Conservation (phyloP, 2,797 vertebrate genomes). For the Lophius americanus region DNA sequence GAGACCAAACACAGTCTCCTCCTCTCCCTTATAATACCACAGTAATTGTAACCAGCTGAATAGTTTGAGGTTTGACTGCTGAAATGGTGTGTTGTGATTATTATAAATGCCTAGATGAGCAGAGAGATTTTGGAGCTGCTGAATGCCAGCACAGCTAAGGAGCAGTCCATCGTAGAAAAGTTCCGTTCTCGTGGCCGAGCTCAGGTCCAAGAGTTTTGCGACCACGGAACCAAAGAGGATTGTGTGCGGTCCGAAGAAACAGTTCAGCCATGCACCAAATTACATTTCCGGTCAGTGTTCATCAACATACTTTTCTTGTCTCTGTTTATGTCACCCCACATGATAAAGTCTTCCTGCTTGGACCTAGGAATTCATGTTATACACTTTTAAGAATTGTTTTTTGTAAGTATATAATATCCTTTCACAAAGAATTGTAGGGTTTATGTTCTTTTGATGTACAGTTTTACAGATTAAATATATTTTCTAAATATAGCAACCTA, state of each 20-base stretch:
- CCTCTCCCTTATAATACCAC: background rate
- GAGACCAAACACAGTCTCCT: background rate
- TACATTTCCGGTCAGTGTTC: constrained; percentile 90
- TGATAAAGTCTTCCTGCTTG: background rate
- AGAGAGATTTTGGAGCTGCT: constrained; percentile 94
- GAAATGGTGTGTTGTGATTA: background rate
- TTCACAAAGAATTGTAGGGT: too few relatives aligned
- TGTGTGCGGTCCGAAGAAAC: constrained; percentile 88
- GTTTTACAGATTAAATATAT: too few relatives aligned
- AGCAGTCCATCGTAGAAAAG: constrained; percentile 96
- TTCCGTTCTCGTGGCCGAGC: constrained; percentile 92
- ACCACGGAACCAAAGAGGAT: constrained; percentile 95
- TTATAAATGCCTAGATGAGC: constrained; percentile 83
- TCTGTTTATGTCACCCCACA: background rate
- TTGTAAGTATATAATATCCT: too few relatives aligned
- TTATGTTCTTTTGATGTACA: too few relatives aligned
- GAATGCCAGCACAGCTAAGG: constrained; percentile 93
- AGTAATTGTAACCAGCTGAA: background rate
- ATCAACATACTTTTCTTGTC: background rate
- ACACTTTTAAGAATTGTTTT: too few relatives aligned
- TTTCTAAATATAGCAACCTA: too few relatives aligned
- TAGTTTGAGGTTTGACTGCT: background rate
- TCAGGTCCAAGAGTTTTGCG: constrained; percentile 96
- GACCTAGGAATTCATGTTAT: too few relatives aligned
- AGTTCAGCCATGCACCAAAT: constrained; percentile 88